Evolutionary conservation across 2,888 invertebrate genomes (phyloP), one percentile per base, ranked within the genome.

Genomic region (Germaria angustata): DNA sequence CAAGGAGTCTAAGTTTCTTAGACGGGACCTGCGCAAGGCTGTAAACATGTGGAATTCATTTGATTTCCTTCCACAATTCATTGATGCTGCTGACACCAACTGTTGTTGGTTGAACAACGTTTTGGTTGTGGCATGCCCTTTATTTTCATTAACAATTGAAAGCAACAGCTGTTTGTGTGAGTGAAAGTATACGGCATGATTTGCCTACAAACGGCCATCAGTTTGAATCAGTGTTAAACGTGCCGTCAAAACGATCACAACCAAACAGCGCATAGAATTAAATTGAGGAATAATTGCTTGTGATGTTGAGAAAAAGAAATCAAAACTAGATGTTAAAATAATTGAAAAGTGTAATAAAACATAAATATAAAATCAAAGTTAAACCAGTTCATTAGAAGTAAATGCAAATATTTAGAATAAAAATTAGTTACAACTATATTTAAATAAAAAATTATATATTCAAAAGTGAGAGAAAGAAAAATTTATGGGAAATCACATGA

Each of bases 161-260:
- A 41, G 32, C 28, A 66, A n/a, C 55, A 57, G 32, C 69, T 51
- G 51, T 36, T 15, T 5, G n/a, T 11, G 9, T 0, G 1, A 22
- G 5, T 20, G 20, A 20, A n/a, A 34, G 2, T 1, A 49, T 9
- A 36, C 24, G 8, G 34, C 8, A 41, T 65, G 28, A 15, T 41
- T 22, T 44, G 53, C 46, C 72, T 34, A 66, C 13, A 55, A 55
- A 36, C 28, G 20, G 11, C 5, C 13, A 63, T 22, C 2, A 63
- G 28, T 53, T 36, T 13, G 36, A 59, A 65, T 82, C 69, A 82
- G 81, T 82, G 57, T 55, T 65, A 51, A 71, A 59, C 65, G 75
- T 65, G 75, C 57, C 9, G 49, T 79, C 59, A 20, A 51, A 79
- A 69, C 51, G 81, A 75, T 79, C 75, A 79, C 78, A 82, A 75